Conservation (phyloP, 2,888 invertebrate genomes). For the Ptychoptera contaminata region DNA sequence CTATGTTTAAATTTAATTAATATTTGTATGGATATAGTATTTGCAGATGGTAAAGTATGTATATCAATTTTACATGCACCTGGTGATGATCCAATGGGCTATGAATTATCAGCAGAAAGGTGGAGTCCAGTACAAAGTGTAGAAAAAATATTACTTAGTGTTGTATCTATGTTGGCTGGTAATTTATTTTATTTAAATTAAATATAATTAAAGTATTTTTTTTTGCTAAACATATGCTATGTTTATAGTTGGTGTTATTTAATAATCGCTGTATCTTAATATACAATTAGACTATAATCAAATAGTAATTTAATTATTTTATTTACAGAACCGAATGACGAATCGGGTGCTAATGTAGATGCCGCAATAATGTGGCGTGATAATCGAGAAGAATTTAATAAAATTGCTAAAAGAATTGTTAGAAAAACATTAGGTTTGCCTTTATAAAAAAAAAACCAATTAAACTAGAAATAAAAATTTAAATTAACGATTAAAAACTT, state of each 20-base stretch:
- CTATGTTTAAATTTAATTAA: conserved; percentile 4
- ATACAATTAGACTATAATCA: background rate
- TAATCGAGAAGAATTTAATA: conserved; percentile 82
- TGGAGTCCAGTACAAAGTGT: conserved; percentile 99
- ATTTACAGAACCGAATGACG: conserved; percentile 85
- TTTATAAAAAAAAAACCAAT: conserved; percentile 15
- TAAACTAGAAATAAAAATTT: background rate
- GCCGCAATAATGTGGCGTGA: conserved; percentile 99
- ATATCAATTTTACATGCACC: conserved; percentile 98
- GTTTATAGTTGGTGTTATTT: conserved; percentile 1
- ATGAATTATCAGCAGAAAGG: conserved; percentile 92
- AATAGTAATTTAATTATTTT: background rate
- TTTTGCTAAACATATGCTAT: too few relatives aligned
- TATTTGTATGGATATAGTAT: conserved; percentile 40
- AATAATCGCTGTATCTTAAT: too few relatives aligned
- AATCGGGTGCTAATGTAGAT: conserved; percentile 98
- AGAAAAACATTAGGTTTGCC: conserved; percentile 71
- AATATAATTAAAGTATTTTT: too few relatives aligned
- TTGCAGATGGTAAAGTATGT: conserved; percentile 94
- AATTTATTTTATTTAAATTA: conserved; percentile 15
- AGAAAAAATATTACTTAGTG: conserved; percentile 95
- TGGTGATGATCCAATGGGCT: conserved; percentile 99
- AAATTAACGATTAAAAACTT: too few relatives aligned
- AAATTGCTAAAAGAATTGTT: conserved; percentile 82
- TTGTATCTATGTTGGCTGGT: conserved; percentile 96